phyloP scores from a whole-genome alignment of 2,888 invertebrate species.

The Acrobeloides nanus region DNA sequence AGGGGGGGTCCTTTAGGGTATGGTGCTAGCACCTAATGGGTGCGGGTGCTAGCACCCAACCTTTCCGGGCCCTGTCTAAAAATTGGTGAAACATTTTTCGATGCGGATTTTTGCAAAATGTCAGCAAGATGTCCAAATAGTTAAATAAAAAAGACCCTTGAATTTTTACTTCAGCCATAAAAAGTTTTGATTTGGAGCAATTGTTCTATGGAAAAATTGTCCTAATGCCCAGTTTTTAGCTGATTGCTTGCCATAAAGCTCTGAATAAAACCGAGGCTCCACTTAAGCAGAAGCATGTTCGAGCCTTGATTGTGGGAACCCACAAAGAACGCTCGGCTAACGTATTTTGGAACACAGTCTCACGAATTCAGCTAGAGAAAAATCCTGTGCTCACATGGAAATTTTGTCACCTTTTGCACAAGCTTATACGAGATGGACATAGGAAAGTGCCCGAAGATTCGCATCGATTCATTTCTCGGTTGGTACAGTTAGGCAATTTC shows the following conservation, averaged over 20 bases:
- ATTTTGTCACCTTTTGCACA: conserved; percentile 93
- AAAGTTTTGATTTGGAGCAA: no score
- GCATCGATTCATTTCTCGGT: conserved; percentile 20
- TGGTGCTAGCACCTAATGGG: no score
- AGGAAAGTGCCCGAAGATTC: conserved; percentile 49
- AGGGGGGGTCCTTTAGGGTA: no score
- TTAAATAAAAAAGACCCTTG: no score
- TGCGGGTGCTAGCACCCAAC: no score
- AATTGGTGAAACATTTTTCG: no score
- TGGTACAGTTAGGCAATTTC: conserved; percentile 48
- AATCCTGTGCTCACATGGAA: conserved; percentile 97
- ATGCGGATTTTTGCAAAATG: no score
- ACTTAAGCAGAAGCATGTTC: conserved; percentile 95
- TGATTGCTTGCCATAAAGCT: conserved; percentile 81
- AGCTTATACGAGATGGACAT: conserved; percentile 87
- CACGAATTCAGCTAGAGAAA: conserved; percentile 74
- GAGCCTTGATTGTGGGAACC: conserved; percentile 62
- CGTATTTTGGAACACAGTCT: conserved; percentile 76
- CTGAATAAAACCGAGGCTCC: conserved; percentile 83
- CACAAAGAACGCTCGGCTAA: conserved; percentile 58
- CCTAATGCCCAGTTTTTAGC: conserved; percentile 62
- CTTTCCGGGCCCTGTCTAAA: no score
- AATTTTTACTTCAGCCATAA: no score
- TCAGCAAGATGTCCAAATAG: no score
- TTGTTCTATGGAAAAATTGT: background rate